Percentiles rank a stretch among this genome's conserved stretches.
phyloP scores from a whole-genome alignment of 2,888 invertebrate genomes.

The Apoda limacodes region DNA sequence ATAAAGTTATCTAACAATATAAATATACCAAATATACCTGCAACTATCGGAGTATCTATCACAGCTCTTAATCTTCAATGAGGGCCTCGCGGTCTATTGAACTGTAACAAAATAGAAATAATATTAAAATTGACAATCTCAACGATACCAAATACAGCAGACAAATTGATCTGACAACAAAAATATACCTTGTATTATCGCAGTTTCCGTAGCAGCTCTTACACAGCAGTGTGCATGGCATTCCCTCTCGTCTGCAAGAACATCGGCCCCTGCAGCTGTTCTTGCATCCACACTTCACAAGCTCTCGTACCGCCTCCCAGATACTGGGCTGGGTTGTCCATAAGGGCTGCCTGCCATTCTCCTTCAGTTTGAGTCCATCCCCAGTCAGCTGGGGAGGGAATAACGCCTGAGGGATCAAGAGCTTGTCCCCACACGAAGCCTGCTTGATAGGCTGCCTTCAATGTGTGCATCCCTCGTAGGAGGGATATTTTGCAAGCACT shows the following conservation, averaged over 20 bases:
- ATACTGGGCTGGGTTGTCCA: constrained; percentile 6
- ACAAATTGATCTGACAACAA: too few species aligned
- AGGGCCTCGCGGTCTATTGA: too few species aligned
- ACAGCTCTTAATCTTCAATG: too few species aligned
- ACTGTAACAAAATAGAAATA: too few species aligned
- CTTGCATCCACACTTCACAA: constrained; percentile 7
- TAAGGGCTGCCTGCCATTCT: constrained; percentile 2
- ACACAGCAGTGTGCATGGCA: constrained; percentile 7
- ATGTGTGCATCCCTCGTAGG: constrained; percentile 1
- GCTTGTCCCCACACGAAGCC: constrained; percentile 9
- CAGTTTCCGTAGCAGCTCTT: constrained; percentile 1
- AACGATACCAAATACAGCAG: too few species aligned
- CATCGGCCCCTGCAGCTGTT: constrained; percentile 9
- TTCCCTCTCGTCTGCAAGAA: constrained; percentile 8
- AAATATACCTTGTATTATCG: constrained; percentile 5
- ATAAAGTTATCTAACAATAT: too few species aligned
- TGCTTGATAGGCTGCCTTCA: constrained; percentile 7
- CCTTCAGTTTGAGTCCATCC: constrained; percentile 10
- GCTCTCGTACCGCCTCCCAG: constrained; percentile 9
- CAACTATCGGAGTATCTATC: too few species aligned
- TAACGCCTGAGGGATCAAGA: constrained; percentile 6
- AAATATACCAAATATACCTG: too few species aligned
- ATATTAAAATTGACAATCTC: too few species aligned
- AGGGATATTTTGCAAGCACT: constrained; percentile 1
- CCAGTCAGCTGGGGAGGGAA: constrained; percentile 10